Base-by-base conservation (phyloP, 2,113 vertebrate genomes). In the Pteruthius melanotis region DNA sequence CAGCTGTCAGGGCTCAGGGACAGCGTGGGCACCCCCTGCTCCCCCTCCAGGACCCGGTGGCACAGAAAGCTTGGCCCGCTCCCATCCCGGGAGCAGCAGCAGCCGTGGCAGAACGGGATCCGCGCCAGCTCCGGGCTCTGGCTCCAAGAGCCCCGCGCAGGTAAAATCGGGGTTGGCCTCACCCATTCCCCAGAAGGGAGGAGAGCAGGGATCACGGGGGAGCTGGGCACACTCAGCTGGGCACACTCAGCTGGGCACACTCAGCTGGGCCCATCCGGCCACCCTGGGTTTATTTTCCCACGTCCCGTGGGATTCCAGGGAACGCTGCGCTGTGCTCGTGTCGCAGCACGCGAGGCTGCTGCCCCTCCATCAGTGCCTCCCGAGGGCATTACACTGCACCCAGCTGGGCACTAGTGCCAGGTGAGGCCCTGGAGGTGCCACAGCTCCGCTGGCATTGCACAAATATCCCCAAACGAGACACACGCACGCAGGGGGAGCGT, bases 221-320 rank as follows among this genome's bases (percentile, higher is more conserved):
- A 4, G 47, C 33, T 15, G 47, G 0, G 26, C 27, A 9, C 9
- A 5, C 6, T 1, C 60, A 10, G 5, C 2, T 20, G 47, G 26
- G 42, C 22, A n/a, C n/a, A n/a, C n/a, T n/a, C n/a, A 4, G 47
- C 33, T 15, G 47, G 0, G 26, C 27, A 9, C 9, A 5, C 6
- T 1, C 60, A 10, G 5, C 2, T 20, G 47, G 26, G 42, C 22
- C 54, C 52, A 40, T 0, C 37, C 78, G 5, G 18, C 17, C 3
- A n/a, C 15, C 4, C 5, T 5, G 1, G 2, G 20, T 23, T 6
- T 10, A 3, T 7, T n/a, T 24, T 2, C 19, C 33, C n/a, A 35
- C 0, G 0, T 1, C 1, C 1, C 0, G 3, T 3, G 47, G 27
- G 12, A 21, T 6, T 15, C 31, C 87, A 40, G 13, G 1, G 1